Base-by-base conservation (phyloP, 1,140 invertebrate species). In the Diachasma alloeum region DNA sequence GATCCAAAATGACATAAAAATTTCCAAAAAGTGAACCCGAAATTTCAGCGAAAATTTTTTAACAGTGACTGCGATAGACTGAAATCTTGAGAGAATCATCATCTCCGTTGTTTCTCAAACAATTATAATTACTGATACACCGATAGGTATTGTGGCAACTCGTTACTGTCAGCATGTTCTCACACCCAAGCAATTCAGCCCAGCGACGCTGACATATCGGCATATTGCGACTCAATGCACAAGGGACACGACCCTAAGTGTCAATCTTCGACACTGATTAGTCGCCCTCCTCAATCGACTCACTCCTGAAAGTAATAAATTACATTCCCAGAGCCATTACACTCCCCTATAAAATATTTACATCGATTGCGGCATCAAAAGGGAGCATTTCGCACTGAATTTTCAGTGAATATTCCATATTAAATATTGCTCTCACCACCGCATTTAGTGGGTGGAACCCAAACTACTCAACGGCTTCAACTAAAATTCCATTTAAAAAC, bases 231-330 rank as follows among this genome's bases (percentile, higher is more conserved):
- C 19, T 24, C 17, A 69, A 72, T 71, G 31, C 42, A 19, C 46
- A 36, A 13, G 11, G 17, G 67, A 37, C 15, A 53, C 26, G 53
- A 59, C 39, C 22, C 53, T 72, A 24, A 63, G 39, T 11, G 56
- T 59, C 75, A 72, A 76, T 67, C 53, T 66, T 17, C 63, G 69
- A 66, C 53, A 37, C 36, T 76, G 26, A 76, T 76, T 76, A 72
- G 75, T 76, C 22, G 69, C 44, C 69, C 71, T 76, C 24, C 13
- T 46, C 71, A 76, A 76, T 72, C 44, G 48, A 3, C 53, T 9
- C 17, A 31, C 48, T 13, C 63, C 26, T 56, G 26, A 72, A 56
- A 68, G n/a, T 31, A 22, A 48, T 76, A 26, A 76, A 71, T 75
- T 66, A 56, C 42, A 39, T 19, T 67, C 13, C 44, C 13, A 6